These are phyloP conservation scores for Hippocampus zosterae DNA, from an alignment of 2,113 vertebrate genomes.

Conservation along the genomic window DNA sequence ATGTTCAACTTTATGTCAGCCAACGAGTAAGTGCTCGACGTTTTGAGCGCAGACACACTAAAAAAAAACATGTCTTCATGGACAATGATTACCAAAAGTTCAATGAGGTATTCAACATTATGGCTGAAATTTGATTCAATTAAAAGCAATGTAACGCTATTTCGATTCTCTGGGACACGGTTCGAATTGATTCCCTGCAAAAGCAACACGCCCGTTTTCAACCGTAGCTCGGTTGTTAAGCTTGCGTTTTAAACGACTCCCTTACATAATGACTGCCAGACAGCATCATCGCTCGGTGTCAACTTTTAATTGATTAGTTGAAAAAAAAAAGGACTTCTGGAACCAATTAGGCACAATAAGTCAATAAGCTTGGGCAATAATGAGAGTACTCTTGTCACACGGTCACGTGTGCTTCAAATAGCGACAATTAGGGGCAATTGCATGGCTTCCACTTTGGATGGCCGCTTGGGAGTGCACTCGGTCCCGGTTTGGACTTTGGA, in stretches of 20 bases:
- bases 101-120: too few species aligned
- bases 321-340: conserved; percentile 27
- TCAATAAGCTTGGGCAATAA: conserved; percentile 15
- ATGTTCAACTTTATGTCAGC: too few species aligned
- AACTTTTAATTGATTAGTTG: conserved; percentile 48
- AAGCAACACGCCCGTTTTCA: neutral
- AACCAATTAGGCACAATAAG: conserved; percentile 30
- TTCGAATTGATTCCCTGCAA: neutral
- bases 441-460: neutral
- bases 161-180: neutral
- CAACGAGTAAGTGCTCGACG: too few species aligned
- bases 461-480: conserved; percentile 28
- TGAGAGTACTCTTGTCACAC: conserved; percentile 27
- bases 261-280: conserved; percentile 68
- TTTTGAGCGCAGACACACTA: too few species aligned
- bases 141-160: neutral
- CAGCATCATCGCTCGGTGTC: conserved; percentile 37
- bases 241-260: conserved; percentile 45
- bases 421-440: conserved; percentile 25
- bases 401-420: conserved; percentile 30
- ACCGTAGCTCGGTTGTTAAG: neutral
- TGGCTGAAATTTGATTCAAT: too few species aligned
- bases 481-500: conserved; percentile 11
- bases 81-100: too few species aligned
- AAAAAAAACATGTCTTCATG: too few species aligned